phyloP scores from a whole-genome alignment of 2,888 invertebrate genomes.

The Shargacucullia verbasci region DNA sequence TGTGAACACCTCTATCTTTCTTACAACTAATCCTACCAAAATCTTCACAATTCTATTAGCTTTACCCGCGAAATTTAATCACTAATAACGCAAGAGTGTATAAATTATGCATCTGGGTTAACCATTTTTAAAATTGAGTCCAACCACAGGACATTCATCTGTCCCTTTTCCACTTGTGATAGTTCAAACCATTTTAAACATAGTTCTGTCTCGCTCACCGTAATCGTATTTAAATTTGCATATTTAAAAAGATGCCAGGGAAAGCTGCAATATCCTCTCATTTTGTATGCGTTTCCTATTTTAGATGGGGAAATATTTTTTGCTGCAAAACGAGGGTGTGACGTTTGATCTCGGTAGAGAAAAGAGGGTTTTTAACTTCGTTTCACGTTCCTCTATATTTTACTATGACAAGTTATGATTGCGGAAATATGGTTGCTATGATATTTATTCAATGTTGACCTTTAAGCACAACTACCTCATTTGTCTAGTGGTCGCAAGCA shows the following conservation, averaged over 20 bases:
- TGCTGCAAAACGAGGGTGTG: conserved; percentile 40
- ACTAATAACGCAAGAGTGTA: conserved; percentile 54
- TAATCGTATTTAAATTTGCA: conserved; percentile 79
- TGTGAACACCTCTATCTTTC: conserved; percentile 1
- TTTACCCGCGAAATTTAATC: conserved; percentile 51
- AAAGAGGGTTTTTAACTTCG: conserved; percentile 33
- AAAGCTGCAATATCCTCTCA: conserved; percentile 72
- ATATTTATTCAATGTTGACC: too few relatives aligned
- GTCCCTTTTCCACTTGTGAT: conserved; percentile 52
- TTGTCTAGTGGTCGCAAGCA: too few relatives aligned
- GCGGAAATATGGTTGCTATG: conserved; percentile 1
- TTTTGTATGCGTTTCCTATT: conserved; percentile 73
- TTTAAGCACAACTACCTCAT: too few relatives aligned
- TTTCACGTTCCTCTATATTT: conserved; percentile 29
- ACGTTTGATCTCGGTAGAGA: conserved; percentile 52
- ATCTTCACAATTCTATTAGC: conserved; percentile 42
- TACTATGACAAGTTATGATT: conserved; percentile 16
- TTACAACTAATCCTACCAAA: conserved; percentile 13
- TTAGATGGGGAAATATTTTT: conserved; percentile 64
- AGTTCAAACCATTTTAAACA: conserved; percentile 35
- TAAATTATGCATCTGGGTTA: conserved; percentile 69
- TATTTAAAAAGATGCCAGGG: conserved; percentile 71
- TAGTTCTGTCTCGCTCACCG: conserved; percentile 59
- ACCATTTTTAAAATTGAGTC: conserved; percentile 57
- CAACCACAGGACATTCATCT: conserved; percentile 24